phyloP scores from a whole-genome alignment of 2,113 vertebrate species.

The Neolamprologus longior region DNA sequence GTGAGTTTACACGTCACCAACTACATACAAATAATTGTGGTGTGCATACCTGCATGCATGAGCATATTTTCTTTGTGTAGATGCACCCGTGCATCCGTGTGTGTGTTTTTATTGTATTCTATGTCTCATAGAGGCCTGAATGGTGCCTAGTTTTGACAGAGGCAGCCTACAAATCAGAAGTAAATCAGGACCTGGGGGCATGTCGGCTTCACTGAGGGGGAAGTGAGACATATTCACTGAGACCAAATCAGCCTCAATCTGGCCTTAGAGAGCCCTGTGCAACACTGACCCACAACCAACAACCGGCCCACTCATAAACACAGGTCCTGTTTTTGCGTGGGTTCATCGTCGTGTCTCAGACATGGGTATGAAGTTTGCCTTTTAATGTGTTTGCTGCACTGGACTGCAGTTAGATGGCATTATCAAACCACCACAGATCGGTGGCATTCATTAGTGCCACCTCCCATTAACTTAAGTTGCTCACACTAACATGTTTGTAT shows the following conservation, averaged over 20 bases:
- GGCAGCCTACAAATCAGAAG: slow-evolving; percentile 63
- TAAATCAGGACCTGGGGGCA: slow-evolving; percentile 67
- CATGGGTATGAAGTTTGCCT: not conserved
- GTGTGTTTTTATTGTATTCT: not conserved
- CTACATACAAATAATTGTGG: not conserved
- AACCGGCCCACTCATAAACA: slow-evolving; percentile 20
- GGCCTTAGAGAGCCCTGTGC: slow-evolving; percentile 39
- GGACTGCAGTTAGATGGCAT: not conserved
- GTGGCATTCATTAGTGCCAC: not conserved
- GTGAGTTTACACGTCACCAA: not conserved
- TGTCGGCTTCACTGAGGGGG: slow-evolving; percentile 60
- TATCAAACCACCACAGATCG: not conserved
- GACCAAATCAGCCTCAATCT: slow-evolving; percentile 65
- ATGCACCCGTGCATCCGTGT: not conserved
- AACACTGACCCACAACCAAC: slow-evolving; percentile 36
- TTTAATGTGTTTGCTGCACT: not conserved
- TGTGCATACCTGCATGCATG: slow-evolving; percentile 1
- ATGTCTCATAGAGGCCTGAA: slow-evolving; percentile 39
- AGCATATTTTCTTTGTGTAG: not conserved
- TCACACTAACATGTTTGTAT: not conserved
- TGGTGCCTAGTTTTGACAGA: slow-evolving; percentile 61
- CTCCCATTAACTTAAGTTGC: not conserved
- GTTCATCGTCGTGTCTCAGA: not conserved
- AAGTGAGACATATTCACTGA: slow-evolving; percentile 68
- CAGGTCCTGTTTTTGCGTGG: not conserved